phyloP scores from a whole-genome alignment of 2,113 vertebrate species.

The Tupaia chinensis region DNA sequence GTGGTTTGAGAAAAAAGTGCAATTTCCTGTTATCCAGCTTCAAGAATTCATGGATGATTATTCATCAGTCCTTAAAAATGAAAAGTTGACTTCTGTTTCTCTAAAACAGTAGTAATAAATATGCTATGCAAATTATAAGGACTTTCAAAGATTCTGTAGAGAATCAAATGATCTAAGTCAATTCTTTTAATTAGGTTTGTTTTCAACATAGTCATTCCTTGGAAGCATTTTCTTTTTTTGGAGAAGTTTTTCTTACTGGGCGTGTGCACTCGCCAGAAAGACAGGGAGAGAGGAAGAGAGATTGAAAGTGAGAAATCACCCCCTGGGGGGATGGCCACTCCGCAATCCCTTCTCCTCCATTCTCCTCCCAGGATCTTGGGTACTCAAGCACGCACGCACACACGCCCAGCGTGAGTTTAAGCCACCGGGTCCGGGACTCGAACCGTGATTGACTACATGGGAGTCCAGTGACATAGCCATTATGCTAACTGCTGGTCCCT shows the following conservation, averaged over 20 bases:
- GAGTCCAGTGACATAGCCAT: too few relatives aligned
- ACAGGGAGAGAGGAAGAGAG: too few relatives aligned
- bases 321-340: too few relatives aligned
- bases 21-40: conserved; percentile 91
- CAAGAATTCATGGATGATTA: conserved; percentile 77
- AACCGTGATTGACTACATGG: too few relatives aligned
- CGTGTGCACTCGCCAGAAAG: too few relatives aligned
- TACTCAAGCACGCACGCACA: too few relatives aligned
- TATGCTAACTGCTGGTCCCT: neutral
- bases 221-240: neutral
- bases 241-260: too few relatives aligned
- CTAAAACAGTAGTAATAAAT: conserved; percentile 60
- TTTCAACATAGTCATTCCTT: conserved; percentile 17
- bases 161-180: neutral
- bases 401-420: too few relatives aligned
- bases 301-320: too few relatives aligned
- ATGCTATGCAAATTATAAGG: conserved; percentile 19
- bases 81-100: conserved; percentile 82
- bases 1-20: conserved; percentile 96
- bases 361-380: too few relatives aligned
- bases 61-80: conserved; percentile 61
- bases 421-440: too few relatives aligned
- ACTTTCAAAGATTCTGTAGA: conserved; percentile 29
- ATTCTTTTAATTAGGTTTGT: conserved; percentile 1
- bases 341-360: too few relatives aligned